Base-by-base conservation (phyloP, 2,797 vertebrate species). In the Esox masquinongy region DNA sequence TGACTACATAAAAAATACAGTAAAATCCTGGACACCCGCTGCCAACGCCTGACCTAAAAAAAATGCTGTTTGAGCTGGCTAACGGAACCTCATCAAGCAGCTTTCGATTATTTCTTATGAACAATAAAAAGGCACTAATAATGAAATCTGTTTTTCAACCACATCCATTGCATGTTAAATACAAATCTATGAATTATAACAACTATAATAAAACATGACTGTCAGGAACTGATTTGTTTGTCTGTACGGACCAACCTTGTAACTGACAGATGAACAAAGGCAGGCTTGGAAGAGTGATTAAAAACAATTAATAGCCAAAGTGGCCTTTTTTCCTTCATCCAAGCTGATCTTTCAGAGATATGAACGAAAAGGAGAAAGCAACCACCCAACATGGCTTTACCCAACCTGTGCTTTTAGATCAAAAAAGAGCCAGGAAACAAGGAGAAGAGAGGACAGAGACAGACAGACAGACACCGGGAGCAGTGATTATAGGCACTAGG, bases 401-500 rank as follows among this genome's bases (percentile, higher is more conserved):
- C 66, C 12, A 68, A 39, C 66, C 34, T 9, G 12, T 43, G 36
- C 14, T 43, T 68, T 68, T n/a, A 68, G 31, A 68, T 47, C 67
- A n/a, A 72, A 11, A 11, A 34, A 36, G 9, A 36, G 19, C 17
- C 70, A 11, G 70, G 15, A 76, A 59, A n/a, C 5, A n/a, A 49
- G 24, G 64, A 67, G 64, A 61, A n/a, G 36, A 43, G 36, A 12
- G 7, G 1, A 68, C 49, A 81, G 77, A 80, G 16, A 77, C 80
- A 80, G 77, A 74, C 90, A 88, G 68, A 79, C 39, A 80, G 39
- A 80, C 49, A 53, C 2, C 11, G 39, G 51, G 29, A 79, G 69
- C 80, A 17, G 7, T 64, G 77, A 36, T 80, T 80, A 78, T 70
- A 84, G 82, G 80, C 88, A 88, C 80, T 2, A 74, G 49, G 64